Conservation (phyloP, 2,888 invertebrate species). For the Spilosoma lubricipeda region DNA sequence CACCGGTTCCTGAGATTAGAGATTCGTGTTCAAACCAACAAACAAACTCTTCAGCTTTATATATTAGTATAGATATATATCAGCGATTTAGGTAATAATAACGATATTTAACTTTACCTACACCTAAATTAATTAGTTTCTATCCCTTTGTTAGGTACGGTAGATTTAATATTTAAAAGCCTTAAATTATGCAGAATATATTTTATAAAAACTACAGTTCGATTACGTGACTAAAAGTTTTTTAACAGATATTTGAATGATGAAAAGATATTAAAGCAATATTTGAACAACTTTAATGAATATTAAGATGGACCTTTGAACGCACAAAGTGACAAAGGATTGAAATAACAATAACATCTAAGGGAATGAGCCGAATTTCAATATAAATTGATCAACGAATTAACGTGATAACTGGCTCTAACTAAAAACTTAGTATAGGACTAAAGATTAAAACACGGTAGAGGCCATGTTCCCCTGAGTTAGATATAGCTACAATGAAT, state of each 20-base stretch:
- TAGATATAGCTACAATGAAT: background rate
- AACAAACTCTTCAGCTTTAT: too few relatives aligned
- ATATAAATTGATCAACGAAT: slow-evolving; percentile 49
- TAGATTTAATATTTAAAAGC: background rate
- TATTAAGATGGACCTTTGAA: slow-evolving; percentile 37
- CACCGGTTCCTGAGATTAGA: too few relatives aligned
- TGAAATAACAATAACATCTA: slow-evolving; percentile 53
- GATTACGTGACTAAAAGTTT: background rate
- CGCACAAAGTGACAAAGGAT: slow-evolving; percentile 47
- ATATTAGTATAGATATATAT: too few relatives aligned
- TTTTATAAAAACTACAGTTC: background rate
- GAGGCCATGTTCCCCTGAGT: background rate
- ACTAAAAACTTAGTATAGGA: slow-evolving; percentile 11
- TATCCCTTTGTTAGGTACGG: background rate
- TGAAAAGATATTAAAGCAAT: slow-evolving; percentile 28
- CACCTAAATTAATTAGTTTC: background rate
- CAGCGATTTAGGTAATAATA: too few relatives aligned
- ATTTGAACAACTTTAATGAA: slow-evolving; percentile 40
- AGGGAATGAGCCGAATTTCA: slow-evolving; percentile 42
- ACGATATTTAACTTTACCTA: background rate
- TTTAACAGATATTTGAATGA: background rate
- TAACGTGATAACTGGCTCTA: slow-evolving; percentile 23
- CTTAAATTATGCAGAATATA: background rate
- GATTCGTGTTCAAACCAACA: too few relatives aligned
- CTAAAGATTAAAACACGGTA: background rate